Evolutionary conservation across 2,797 vertebrate genomes (phyloP), one percentile per base, ranked within the genome.

Genomic region (Pogonophryne albipinna): DNA sequence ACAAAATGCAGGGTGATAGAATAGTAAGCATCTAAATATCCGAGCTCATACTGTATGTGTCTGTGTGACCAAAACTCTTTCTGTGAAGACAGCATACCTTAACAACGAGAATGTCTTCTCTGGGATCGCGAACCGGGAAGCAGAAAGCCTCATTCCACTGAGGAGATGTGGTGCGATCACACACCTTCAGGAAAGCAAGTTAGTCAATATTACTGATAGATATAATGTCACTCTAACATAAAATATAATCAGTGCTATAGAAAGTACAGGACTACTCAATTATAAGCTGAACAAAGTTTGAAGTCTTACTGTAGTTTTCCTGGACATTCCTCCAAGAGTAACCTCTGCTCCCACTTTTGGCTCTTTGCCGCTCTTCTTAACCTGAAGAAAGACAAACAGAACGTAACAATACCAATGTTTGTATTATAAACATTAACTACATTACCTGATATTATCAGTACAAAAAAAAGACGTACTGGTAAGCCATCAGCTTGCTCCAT

Each of bases 111-210:
- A 92, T 91, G 60, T 97, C 97, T 1, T 86, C 67, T 10, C 93
- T 91, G 12, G 97, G 98, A 75, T 95, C 93, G 84, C 71, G 94
- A 88, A 98, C 88, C 78, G 92, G 89, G 87, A 98, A 98, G 87
- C 94, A 92, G 89, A 97, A 96, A 0, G 91, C 95, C 82, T 98
- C 97, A 1, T 96, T 95, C 98, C 98, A 99, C 47, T 94, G 42
- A 0, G 98, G 98, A 3, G 95, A 93, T 2, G 90, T 74, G 12
- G 92, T 95, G 0, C 96, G 96, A 76, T 96, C 63, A 64, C 93
- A 90, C 31, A 96, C 95, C 98, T 98, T 87, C 51, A 66, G 17
- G 79, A 46, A 77, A 8, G 4, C 34, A 57, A 47, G 19, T 63
- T 15, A 70, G 34, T n/a, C 13, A 66, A 1, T 59, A 57, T 66